These are phyloP conservation scores for Apis laboriosa DNA, from an alignment of 1,140 invertebrate species.

Conservation along the genomic window DNA sequence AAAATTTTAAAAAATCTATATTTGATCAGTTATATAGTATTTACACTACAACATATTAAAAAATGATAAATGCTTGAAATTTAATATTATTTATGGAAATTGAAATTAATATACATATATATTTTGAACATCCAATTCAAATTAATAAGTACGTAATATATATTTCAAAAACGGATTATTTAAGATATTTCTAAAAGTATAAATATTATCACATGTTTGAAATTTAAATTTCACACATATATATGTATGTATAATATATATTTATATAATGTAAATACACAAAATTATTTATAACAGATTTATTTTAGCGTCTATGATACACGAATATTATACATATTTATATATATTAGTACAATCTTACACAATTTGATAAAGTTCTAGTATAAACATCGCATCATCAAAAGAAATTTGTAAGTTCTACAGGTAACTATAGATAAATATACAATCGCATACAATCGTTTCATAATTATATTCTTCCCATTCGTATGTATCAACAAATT, in stretches of 20 bases:
- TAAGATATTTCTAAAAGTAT: too few relatives aligned
- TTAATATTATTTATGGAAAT: too few relatives aligned
- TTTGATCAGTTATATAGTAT: too few relatives aligned
- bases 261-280: neutral
- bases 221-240: too few relatives aligned
- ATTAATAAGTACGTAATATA: too few relatives aligned
- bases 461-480: neutral
- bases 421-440: conserved; percentile 54
- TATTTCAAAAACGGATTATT: too few relatives aligned
- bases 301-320: conserved; percentile 64
- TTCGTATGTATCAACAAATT: conserved; percentile 35
- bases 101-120: neutral
- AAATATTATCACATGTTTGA: too few relatives aligned
- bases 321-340: conserved; percentile 62
- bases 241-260: neutral
- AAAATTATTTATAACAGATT: conserved; percentile 42
- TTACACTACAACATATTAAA: too few relatives aligned
- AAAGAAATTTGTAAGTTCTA: conserved; percentile 43
- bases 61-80: too few relatives aligned
- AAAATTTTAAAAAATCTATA: too few relatives aligned
- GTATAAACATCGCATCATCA: conserved; percentile 53
- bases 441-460: conserved; percentile 16
- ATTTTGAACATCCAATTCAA: too few relatives aligned
- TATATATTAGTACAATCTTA: conserved; percentile 55
- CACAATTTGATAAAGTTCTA: conserved; percentile 47